Conservation (phyloP, 1,140 invertebrate genomes). For the Sipha flava region DNA sequence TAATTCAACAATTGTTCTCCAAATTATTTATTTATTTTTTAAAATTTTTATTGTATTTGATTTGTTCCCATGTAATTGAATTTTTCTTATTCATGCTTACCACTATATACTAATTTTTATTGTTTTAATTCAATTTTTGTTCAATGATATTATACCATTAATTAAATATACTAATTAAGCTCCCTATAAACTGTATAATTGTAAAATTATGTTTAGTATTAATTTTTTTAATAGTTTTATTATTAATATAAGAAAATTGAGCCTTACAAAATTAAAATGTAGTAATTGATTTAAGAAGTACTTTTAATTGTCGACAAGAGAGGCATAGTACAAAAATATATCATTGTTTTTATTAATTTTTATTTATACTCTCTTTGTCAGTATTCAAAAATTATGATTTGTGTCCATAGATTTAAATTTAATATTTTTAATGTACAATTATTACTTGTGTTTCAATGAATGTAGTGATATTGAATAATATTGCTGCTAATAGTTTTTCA, state of each 20-base stretch:
- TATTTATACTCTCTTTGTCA: not conserved
- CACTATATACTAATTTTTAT: not conserved
- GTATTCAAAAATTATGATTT: not conserved
- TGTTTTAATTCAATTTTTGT: not conserved
- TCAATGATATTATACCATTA: not conserved
- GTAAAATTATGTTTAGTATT: not conserved
- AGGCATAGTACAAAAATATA: not conserved
- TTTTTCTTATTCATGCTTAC: not conserved
- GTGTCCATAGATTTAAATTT: not conserved
- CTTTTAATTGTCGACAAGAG: not conserved
- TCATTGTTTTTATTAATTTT: not conserved
- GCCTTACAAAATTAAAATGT: not conserved
- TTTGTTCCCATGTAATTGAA: not conserved
- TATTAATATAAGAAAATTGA: not conserved
- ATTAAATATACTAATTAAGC: not conserved
- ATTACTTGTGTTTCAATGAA: not conserved
- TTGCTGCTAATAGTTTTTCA: no score
- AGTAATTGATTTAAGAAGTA: not conserved
- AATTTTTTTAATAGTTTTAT: not conserved
- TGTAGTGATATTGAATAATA: not conserved
- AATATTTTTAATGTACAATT: not conserved
- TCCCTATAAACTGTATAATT: not conserved
- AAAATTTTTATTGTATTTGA: not conserved
- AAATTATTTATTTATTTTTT: not conserved
- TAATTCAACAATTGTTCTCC: no score